Evolutionary conservation across 2,113 vertebrate genomes (phyloP).

Genomic region (Petroica traversi): DNA sequence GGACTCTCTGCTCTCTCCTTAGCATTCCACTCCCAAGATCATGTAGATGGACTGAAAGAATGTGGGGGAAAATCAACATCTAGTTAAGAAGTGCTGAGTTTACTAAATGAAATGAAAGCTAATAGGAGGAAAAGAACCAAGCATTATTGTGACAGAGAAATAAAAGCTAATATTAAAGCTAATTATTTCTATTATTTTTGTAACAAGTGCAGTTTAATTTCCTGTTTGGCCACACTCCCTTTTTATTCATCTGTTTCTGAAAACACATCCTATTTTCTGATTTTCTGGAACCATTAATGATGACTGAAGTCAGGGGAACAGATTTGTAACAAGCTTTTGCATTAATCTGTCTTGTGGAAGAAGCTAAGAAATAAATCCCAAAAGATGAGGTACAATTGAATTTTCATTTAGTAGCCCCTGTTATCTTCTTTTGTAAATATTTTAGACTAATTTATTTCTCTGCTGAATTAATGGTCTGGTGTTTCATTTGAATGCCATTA

Average conservation of each 20-base stretch:
- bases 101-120: not conserved
- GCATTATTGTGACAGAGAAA: not conserved
- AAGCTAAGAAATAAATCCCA: not conserved
- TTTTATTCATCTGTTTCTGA: conserved; percentile 1
- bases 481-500: not conserved
- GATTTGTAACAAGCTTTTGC: conserved; percentile 9
- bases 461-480: not conserved
- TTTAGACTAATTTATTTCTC: conserved; percentile 1
- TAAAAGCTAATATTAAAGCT: not conserved
- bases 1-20: not conserved
- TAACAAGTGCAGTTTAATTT: not conserved
- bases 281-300: not conserved
- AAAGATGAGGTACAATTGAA: not conserved
- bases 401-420: not conserved
- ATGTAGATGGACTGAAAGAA: not conserved
- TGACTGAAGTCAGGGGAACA: not conserved
- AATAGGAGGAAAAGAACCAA: not conserved
- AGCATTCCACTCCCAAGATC: not conserved
- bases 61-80: not conserved
- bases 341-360: not conserved
- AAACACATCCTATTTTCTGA: not conserved
- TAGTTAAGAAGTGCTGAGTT: not conserved
- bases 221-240: not conserved
- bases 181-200: not conserved
- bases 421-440: conserved; percentile 12